A percentile compares a stretch with the other conserved stretches of the same genome.
phyloP scores from a whole-genome alignment of 2,113 vertebrate species.

The Amia ocellicauda region DNA sequence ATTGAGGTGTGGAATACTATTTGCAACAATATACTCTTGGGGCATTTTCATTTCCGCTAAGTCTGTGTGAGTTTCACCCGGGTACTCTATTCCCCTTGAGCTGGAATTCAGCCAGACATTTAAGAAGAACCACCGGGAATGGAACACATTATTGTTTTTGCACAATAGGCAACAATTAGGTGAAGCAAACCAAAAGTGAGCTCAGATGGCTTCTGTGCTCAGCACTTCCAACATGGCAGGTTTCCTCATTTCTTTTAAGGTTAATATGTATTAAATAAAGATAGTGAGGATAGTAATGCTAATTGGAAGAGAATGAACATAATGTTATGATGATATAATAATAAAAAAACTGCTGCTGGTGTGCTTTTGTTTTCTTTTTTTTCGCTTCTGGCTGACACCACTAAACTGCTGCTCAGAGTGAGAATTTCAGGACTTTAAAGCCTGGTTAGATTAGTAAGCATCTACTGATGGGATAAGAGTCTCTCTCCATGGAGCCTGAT shows the following conservation, averaged over 20 bases:
- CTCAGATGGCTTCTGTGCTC: too few relatives aligned
- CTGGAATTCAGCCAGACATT: conserved; percentile 35
- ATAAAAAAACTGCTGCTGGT: too few relatives aligned
- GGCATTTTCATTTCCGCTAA: neutral
- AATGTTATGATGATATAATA: conserved; percentile 6
- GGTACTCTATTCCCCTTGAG: conserved; percentile 15
- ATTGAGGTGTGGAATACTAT: too few relatives aligned
- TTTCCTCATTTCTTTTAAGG: too few relatives aligned
- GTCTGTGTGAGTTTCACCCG: conserved; percentile 29
- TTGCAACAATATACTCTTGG: too few relatives aligned
- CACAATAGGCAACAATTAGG: conserved; percentile 26
- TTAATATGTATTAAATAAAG: too few relatives aligned
- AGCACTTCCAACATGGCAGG: too few relatives aligned
- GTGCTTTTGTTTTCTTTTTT: conserved; percentile 14
- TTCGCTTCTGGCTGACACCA: conserved; percentile 29
- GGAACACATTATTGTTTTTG: conserved; percentile 22
- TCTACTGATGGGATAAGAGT: conserved; percentile 35
- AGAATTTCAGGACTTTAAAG: conserved; percentile 34
- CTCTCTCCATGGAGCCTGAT: conserved; percentile 34
- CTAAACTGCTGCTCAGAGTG: conserved; percentile 26
- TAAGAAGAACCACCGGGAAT: conserved; percentile 30
- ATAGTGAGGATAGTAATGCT: neutral
- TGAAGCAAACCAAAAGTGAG: neutral
- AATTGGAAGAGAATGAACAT: conserved; percentile 1
- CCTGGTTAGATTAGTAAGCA: conserved; percentile 44